These are phyloP conservation scores for Melieria crassipennis DNA, from an alignment of 2,888 invertebrate species.

Conservation along the genomic window DNA sequence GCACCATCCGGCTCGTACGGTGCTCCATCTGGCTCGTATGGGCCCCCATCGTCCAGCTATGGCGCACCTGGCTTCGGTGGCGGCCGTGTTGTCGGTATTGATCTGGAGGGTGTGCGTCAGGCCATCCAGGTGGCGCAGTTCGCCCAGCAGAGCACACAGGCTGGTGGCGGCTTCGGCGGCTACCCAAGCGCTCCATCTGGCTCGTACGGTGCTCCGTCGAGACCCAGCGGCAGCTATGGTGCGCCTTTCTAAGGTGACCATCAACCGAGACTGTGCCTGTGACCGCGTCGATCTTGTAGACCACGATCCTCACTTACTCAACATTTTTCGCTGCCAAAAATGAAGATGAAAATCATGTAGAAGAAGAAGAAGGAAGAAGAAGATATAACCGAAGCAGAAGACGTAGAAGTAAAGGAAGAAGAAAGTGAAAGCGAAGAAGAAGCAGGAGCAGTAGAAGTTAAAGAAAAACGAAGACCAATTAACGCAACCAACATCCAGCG, in stretches of 20 bases:
- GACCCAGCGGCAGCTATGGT: conserved; percentile 78
- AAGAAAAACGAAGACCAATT: conserved; percentile 7
- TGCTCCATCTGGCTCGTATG: conserved; percentile 74
- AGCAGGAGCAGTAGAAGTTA: neutral
- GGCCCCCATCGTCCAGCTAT: conserved; percentile 75
- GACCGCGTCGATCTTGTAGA: conserved; percentile 12
- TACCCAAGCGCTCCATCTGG: conserved; percentile 69
- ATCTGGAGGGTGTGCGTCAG: conserved; percentile 85
- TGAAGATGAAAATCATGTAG: conserved; percentile 14
- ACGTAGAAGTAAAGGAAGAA: neutral
- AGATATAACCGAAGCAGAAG: conserved; percentile 8
- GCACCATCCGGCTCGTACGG: conserved; percentile 70
- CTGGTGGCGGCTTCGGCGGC: conserved; percentile 64
- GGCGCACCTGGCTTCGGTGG: conserved; percentile 69
- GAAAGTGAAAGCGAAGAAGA: conserved; percentile 21
- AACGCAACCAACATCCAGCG: conserved; percentile 12
- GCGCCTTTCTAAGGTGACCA: conserved; percentile 61
- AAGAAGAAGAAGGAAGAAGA: conserved; percentile 7
- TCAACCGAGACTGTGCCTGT: conserved; percentile 1
- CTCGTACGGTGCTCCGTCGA: conserved; percentile 71
- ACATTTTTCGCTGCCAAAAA: conserved; percentile 33
- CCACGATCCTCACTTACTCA: conserved; percentile 21
- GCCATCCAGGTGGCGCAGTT: conserved; percentile 89
- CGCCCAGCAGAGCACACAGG: conserved; percentile 73
- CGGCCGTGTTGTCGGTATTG: conserved; percentile 78